Evolutionary conservation across 2,888 invertebrate species (phyloP).

Genomic region (Plusia festucae): DNA sequence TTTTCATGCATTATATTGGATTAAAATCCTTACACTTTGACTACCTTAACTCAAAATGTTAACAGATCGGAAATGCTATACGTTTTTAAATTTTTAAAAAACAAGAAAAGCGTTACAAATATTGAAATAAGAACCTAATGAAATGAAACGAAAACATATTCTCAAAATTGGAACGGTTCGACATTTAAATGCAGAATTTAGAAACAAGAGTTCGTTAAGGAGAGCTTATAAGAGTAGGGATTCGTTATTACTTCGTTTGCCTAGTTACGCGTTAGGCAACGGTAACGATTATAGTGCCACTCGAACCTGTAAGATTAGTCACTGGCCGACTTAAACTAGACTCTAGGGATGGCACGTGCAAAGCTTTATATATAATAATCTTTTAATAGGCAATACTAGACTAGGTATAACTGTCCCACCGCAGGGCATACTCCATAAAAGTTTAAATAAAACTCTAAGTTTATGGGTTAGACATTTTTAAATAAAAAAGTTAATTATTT

Average conservation of each 20-base stretch:
- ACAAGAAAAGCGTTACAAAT: not conserved
- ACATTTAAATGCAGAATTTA: not conserved
- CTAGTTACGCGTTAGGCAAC: slow-evolving; percentile 49
- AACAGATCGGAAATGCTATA: too few species aligned
- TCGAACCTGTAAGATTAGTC: slow-evolving; percentile 51
- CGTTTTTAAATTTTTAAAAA: too few species aligned
- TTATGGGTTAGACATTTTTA: not conserved
- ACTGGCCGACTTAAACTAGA: slow-evolving; percentile 41
- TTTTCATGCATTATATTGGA: too few species aligned
- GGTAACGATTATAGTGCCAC: slow-evolving; percentile 53
- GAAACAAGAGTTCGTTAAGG: not conserved
- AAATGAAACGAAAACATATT: not conserved
- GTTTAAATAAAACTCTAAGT: not conserved
- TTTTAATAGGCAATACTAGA: not conserved
- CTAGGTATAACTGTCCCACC: too few species aligned
- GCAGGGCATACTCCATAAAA: not conserved
- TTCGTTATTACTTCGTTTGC: slow-evolving; percentile 42
- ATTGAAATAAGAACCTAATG: not conserved
- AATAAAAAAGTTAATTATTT: not conserved
- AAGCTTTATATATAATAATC: not conserved
- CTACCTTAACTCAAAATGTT: too few species aligned
- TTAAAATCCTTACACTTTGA: too few species aligned
- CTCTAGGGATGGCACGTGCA: slow-evolving; percentile 31
- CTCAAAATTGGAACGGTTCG: not conserved
- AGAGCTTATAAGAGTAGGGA: slow-evolving; percentile 30